Percentiles rank a stretch among this genome's conserved stretches.
Conservation (phyloP, 2,888 invertebrate genomes). For the Miltochrista miniata region DNA sequence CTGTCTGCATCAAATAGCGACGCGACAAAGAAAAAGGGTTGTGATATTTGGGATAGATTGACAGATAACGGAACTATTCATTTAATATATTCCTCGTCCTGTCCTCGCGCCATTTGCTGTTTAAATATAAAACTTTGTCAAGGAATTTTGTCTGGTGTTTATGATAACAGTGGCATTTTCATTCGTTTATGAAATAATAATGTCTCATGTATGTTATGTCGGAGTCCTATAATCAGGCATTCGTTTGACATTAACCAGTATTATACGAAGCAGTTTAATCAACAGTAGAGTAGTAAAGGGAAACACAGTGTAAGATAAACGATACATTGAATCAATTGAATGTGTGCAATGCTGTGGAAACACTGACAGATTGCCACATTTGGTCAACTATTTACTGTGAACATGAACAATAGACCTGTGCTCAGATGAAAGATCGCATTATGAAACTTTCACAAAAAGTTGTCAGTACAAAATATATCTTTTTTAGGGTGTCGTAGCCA, state of each 20-base stretch:
- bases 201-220: no score
- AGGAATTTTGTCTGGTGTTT: not conserved
- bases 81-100: no score
- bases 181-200: not conserved
- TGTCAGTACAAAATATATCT: no score
- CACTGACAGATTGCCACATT: conserved; percentile 3
- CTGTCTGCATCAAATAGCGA: conserved; percentile 24
- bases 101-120: conserved; percentile 4
- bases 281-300: not conserved
- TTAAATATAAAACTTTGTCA: conserved; percentile 9
- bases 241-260: no score
- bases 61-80: conserved; percentile 30
- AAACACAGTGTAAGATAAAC: conserved; percentile 3
- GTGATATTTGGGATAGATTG: conserved; percentile 23
- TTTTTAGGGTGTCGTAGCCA: no score
- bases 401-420: not conserved
- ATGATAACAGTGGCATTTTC: no score
- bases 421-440: not conserved
- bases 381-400: not conserved
- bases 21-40: conserved; percentile 32
- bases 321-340: conserved; percentile 3
- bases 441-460: not conserved
- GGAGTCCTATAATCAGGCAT: no score
- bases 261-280: no score
- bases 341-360: conserved; percentile 10